A percentile compares a stretch with the other conserved stretches of the same genome.
Conservation (phyloP, 2,113 vertebrate genomes). For the Antigone vipio region DNA sequence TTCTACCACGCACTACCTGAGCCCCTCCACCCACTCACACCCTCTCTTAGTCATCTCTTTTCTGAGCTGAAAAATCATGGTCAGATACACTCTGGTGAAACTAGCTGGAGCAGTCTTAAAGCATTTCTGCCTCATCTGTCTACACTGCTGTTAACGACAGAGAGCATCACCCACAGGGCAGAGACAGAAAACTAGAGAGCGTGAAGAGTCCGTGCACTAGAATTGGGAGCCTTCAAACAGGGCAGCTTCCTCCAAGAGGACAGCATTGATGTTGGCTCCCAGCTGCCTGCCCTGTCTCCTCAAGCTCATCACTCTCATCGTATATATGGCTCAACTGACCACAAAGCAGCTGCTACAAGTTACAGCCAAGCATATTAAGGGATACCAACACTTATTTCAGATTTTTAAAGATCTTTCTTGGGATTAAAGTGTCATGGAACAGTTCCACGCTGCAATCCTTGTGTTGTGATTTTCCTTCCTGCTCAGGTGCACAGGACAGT, state of each 20-base stretch:
- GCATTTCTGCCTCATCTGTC: background rate
- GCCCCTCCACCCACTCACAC: background rate
- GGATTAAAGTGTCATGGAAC: background rate
- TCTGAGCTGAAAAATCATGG: background rate
- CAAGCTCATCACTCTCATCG: accelerated
- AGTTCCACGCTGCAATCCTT: background rate
- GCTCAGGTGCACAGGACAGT: background rate
- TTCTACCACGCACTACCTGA: background rate
- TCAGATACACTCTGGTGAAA: background rate
- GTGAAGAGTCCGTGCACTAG: background rate
- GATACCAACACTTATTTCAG: background rate
- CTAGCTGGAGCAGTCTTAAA: background rate
- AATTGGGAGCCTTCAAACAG: background rate
- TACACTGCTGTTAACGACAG: background rate
- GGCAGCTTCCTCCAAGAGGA: background rate
- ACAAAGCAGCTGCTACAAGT: background rate
- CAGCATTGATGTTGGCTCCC: background rate
- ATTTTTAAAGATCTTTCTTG: background rate
- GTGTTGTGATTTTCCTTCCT: background rate
- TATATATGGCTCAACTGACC: background rate
- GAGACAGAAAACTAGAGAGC: background rate
- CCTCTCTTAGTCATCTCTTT: background rate
- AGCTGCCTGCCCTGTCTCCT: background rate
- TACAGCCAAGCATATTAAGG: background rate
- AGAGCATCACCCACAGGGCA: background rate